Base-by-base conservation (phyloP, 2,113 vertebrate species). In the Meriones unguiculatus region DNA sequence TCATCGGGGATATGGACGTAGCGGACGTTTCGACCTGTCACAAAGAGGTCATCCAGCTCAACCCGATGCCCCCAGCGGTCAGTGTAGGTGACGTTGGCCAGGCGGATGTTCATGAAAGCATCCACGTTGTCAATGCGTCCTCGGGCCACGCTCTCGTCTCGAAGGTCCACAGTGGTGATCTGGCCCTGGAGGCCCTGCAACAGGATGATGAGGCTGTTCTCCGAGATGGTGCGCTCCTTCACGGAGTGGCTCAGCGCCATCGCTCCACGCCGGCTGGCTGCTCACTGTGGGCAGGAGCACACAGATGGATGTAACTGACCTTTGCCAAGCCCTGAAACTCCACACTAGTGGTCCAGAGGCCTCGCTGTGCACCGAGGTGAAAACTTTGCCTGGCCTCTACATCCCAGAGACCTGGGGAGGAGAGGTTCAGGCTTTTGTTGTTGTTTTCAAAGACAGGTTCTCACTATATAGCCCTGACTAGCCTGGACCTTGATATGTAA, bases 191-290 rank as follows among this genome's bases (percentile, higher is more conserved):
- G 98, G 38, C 99, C 99, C 98, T 99, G 99, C 97, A 99, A 99
- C 93, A 99, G 99, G 92, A 99, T 98, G 93, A 99, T 99, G 98
- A 99, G 98, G 98, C 99, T 99, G 99, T 99, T 99, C 98, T 99
- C 99, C 0, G 99, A 98, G 89, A 99, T 99, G 3, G 99, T 99
- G 70, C 99, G 99, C 98, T 99, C 99, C 76, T 99, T 99, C 81
- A 99, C 96, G 0, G 99, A 99, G 98, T 99, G 99, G 95, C 99
- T 98, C 93, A 99, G 97, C 14, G 99, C 99, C 99, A 99, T 99
- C 1, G 17, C 93, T 75, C 70, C 87, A 76, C 86, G 17, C 52
- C 0, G 28, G n/a, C 62, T 46, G 90, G 80, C 70, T 67, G 93
- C 67, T 62, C 0, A 1, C 97, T 95, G 67, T 25, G 57, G 97